A percentile compares a stretch with the other conserved stretches of the same genome.
Evolutionary conservation across 35 echinoderm and acorn worm species (phyloP).

Genomic region (Acanthaster planci): DNA sequence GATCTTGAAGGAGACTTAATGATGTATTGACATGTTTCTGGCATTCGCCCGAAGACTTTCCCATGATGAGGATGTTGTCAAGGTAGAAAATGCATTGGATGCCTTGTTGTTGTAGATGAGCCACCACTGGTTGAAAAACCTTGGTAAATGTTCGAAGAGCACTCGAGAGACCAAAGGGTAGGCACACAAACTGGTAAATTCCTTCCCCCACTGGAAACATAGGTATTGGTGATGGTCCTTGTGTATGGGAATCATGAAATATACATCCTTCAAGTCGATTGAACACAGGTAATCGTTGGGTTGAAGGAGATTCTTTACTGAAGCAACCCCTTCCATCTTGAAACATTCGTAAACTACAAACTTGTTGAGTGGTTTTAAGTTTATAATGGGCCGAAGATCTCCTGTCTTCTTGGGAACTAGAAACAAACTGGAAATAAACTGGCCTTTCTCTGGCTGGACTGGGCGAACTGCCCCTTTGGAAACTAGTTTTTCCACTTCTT

Average conservation of each 20-base stretch:
- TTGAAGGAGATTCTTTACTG: neutral
- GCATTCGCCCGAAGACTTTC: neutral
- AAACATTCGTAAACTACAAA: conserved; percentile 38
- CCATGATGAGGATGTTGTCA: conserved; percentile 44
- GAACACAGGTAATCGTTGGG: neutral
- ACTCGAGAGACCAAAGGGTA: conserved; percentile 41
- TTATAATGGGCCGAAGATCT: conserved; percentile 43
- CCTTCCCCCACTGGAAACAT: neutral
- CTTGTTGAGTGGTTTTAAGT: conserved; percentile 35
- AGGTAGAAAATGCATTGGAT: conserved; percentile 30
- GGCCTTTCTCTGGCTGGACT: neutral
- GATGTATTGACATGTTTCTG: neutral
- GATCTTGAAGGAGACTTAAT: neutral
- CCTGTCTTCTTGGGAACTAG: conserved; percentile 39
- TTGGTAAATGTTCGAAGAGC: conserved; percentile 47
- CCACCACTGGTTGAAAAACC: conserved; percentile 36
- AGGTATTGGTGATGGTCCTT: conserved; percentile 21
- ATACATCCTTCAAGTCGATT: conserved; percentile 34
- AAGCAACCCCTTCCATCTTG: conserved; percentile 46
- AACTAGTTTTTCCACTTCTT: neutral
- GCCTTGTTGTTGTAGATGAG: neutral
- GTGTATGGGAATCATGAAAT: conserved; percentile 38
- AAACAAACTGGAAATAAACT: conserved; percentile 41
- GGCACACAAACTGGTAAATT: conserved; percentile 5
- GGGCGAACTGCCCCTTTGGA: conserved; percentile 7